Evolutionary conservation across 2,797 vertebrate genomes (phyloP).

Genomic region (Lutjanus argentimaculatus): DNA sequence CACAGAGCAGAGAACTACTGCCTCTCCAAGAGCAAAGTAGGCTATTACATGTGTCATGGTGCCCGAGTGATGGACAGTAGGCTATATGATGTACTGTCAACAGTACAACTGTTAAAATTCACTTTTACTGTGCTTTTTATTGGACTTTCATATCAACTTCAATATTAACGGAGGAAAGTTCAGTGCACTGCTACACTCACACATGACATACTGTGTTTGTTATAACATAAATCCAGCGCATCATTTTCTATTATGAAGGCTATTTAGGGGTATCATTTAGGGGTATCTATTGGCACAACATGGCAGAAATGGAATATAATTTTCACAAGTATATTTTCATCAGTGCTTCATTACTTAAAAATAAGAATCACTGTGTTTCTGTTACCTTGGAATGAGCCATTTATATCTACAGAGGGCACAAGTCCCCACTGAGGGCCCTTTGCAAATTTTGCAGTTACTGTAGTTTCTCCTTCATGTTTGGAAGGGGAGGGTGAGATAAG

Average conservation of each 20-base stretch:
- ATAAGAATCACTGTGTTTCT: no score
- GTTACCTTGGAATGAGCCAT: no score
- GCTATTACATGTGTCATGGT: slow-evolving; percentile 15
- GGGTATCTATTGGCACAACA: no score
- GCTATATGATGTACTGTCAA: slow-evolving; percentile 5
- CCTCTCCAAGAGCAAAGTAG: slow-evolving; percentile 14
- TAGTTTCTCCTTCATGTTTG: no score
- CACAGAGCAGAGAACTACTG: slow-evolving; percentile 22
- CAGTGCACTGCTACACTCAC: not conserved
- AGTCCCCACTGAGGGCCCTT: no score
- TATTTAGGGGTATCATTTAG: not conserved
- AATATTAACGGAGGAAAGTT: not conserved
- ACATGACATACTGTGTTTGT: not conserved
- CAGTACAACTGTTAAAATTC: not conserved
- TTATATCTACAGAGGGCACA: no score
- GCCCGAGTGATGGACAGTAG: slow-evolving; percentile 12
- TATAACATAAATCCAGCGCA: not conserved
- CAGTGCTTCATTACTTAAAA: no score
- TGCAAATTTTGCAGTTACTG: no score
- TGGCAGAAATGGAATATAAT: no score
- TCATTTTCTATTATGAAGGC: not conserved
- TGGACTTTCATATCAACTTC: not conserved
- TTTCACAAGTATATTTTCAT: no score
- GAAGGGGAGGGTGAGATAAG: no score
- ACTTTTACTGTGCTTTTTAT: not conserved